Evolutionary conservation across 2,888 invertebrate species (phyloP), one percentile per base, ranked within the genome.

Genomic region (Volucella zonaria): DNA sequence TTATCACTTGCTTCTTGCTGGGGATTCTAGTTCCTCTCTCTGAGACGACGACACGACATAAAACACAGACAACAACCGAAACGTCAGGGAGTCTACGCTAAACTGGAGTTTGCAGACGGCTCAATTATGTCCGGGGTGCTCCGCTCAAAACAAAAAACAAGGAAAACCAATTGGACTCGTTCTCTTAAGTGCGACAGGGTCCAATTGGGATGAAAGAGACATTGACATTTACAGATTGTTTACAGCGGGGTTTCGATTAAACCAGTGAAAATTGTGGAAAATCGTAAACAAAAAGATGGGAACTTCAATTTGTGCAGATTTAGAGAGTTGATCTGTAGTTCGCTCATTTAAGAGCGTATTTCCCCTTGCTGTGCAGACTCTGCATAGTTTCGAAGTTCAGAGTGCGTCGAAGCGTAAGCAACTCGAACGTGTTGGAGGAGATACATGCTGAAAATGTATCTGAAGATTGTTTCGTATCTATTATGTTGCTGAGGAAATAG

Each of bases 41-140:
- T 56, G 49, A 62, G 67, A 74, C 79, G 79, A 73, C 71, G 75
- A 67, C 81, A 49, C 81, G 58, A 76, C 49, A 77, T 77, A 81
- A 77, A 59, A 81, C 31, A 31, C 31, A 31, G 6, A 6, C 62
- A 81, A 87, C 89, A 87, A 89, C 89, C 89, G 89, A 88, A 89
- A 88, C 89, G 88, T 89, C 87, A 87, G 88, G 88, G 87, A 89
- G 89, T 89, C 89, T 89, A 89, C 88, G 88, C 89, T 88, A 88
- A 89, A 89, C 89, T 89, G 89, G 88, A 87, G 88, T 89, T 88
- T 89, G 88, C 88, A 89, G 88, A 87, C 86, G 81, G 68, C 85
- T 85, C 85, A 85, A 85, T 85, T 85, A 85, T 77, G 85, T 81
- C 85, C 85, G 80, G 85, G 85, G 67, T 73, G 71, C 52, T 85